phyloP scores from a whole-genome alignment of 2,888 invertebrate genomes.

The Scaptomyza parva region DNA sequence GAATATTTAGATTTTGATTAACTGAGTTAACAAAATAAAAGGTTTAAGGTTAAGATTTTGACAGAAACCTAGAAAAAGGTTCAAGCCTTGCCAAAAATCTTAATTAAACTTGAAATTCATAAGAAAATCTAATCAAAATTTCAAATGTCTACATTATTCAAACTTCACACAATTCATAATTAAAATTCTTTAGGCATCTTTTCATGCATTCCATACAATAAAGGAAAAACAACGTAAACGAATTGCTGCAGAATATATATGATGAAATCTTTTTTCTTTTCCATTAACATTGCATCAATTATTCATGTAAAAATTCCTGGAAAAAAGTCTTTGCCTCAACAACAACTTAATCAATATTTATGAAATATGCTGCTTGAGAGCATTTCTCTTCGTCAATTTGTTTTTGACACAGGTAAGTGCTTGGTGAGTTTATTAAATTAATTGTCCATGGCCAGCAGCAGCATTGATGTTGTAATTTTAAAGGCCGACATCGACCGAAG shows the following conservation, averaged over 20 bases:
- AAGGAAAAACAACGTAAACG: background rate
- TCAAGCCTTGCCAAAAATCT: no score
- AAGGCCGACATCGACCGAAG: slow-evolving; percentile 23
- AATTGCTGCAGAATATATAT: background rate
- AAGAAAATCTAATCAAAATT: background rate
- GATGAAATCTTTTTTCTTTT: background rate
- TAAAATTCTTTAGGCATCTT: background rate
- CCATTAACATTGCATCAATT: slow-evolving; percentile 6
- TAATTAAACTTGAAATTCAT: background rate
- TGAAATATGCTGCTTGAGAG: background rate
- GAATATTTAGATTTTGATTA: no score
- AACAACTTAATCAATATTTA: slow-evolving; percentile 6
- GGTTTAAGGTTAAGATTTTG: no score
- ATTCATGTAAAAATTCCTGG: background rate
- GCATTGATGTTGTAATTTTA: slow-evolving; percentile 42
- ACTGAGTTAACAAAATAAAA: no score
- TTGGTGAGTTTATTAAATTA: slow-evolving; percentile 24
- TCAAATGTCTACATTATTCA: background rate
- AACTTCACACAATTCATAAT: background rate
- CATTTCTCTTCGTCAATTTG: slow-evolving; percentile 1
- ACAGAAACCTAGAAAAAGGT: no score
- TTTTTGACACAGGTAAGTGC: background rate
- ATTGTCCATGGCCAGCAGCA: slow-evolving; percentile 29
- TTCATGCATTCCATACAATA: background rate
- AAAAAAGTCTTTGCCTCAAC: background rate